phyloP scores from a whole-genome alignment of 2,888 invertebrate genomes.

The Hyles lineata region DNA sequence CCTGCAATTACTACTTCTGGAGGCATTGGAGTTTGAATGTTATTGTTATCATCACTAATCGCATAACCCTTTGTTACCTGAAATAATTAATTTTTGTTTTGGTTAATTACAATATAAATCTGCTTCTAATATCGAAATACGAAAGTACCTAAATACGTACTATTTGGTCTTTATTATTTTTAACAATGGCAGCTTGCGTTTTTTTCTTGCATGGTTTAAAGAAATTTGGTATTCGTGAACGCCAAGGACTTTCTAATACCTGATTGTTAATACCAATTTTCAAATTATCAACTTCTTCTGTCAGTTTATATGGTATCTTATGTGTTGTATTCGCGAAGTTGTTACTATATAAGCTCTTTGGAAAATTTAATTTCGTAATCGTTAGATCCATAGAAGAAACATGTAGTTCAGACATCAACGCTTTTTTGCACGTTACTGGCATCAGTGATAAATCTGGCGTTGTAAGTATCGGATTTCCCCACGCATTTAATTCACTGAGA shows the following conservation, averaged over 20 bases:
- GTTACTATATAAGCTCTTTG: not conserved
- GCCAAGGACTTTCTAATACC: slow-evolving; percentile 86
- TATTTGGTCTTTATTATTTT: slow-evolving; percentile 36
- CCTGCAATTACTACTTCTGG: slow-evolving; percentile 26
- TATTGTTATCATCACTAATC: slow-evolving; percentile 63
- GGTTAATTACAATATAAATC: not conserved
- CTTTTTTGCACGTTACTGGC: slow-evolving; percentile 8
- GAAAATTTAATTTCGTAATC: slow-evolving; percentile 8
- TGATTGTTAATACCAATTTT: slow-evolving; percentile 75
- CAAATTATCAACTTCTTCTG: slow-evolving; percentile 23
- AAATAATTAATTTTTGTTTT: slow-evolving; percentile 39
- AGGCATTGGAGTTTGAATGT: slow-evolving; percentile 43
- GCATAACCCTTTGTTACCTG: slow-evolving; percentile 42
- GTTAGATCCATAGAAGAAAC: slow-evolving; percentile 24
- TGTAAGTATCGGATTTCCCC: slow-evolving; percentile 1
- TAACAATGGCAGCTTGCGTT: slow-evolving; percentile 35
- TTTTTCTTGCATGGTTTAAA: slow-evolving; percentile 68
- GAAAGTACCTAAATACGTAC: slow-evolving; percentile 41
- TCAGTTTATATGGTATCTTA: no score
- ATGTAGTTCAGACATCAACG: not conserved
- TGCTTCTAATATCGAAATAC: slow-evolving; percentile 23
- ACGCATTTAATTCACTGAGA: not conserved
- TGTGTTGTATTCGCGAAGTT: not conserved
- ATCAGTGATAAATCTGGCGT: slow-evolving; percentile 14
- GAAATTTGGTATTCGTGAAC: slow-evolving; percentile 68